phyloP scores from a whole-genome alignment of 1,140 invertebrate genomes.

The Bombus ignitus region DNA sequence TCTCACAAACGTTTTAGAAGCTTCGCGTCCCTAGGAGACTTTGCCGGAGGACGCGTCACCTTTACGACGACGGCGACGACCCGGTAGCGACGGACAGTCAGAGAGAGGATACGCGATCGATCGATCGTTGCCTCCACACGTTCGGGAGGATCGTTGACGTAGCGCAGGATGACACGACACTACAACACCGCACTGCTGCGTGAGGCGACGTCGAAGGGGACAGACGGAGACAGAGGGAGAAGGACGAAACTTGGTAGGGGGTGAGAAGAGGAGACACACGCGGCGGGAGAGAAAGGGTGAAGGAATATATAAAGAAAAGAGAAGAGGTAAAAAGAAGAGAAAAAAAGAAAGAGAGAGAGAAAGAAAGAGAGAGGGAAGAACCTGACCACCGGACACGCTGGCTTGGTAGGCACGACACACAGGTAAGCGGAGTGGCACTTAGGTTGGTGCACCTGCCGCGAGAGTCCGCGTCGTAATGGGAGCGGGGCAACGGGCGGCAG shows the following conservation, averaged over 20 bases:
- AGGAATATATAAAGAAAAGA: constrained; percentile 4
- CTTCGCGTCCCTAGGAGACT: neutral
- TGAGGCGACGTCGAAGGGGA: constrained; percentile 64
- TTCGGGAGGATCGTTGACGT: constrained; percentile 68
- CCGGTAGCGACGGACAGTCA: constrained; percentile 47
- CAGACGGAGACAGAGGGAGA: constrained; percentile 54
- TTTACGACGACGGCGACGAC: neutral
- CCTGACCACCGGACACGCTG: constrained; percentile 69
- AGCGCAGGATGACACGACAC: constrained; percentile 70
- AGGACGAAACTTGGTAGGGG: constrained; percentile 42
- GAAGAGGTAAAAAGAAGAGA: neutral
- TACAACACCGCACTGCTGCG: constrained; percentile 69
- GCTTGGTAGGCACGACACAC: constrained; percentile 68
- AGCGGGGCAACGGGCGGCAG: constrained; percentile 82
- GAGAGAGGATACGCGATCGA: constrained; percentile 55
- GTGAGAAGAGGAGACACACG: constrained; percentile 34
- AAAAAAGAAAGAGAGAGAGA: constrained; percentile 25
- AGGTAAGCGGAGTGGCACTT: constrained; percentile 78
- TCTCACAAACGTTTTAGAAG: neutral
- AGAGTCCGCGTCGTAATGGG: constrained; percentile 83
- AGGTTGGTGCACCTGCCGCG: constrained; percentile 82
- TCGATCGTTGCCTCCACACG: constrained; percentile 59
- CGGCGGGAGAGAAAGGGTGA: neutral
- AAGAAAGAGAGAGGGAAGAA: constrained; percentile 64
- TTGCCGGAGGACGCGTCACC: neutral